These are phyloP conservation scores for Sebastes itinus DNA, from an alignment of 2,797 vertebrate genomes.

Conservation along the genomic window DNA sequence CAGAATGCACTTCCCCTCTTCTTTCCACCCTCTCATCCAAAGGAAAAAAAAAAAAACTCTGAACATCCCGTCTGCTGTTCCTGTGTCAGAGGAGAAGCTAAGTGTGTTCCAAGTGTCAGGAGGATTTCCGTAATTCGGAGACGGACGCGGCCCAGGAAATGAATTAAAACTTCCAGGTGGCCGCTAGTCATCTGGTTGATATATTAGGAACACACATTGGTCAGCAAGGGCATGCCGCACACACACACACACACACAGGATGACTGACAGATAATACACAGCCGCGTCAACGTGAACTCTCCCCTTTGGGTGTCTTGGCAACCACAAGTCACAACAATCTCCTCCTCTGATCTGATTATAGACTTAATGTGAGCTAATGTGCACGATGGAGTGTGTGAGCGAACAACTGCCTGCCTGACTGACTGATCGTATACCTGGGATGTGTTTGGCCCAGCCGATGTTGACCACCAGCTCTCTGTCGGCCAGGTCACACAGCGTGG, in stretches of 20 bases:
- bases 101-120: constrained; percentile 53
- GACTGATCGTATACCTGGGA: constrained; percentile 87
- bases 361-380: constrained; percentile 66
- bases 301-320: constrained; percentile 56
- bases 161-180: constrained; percentile 69
- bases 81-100: constrained; percentile 51
- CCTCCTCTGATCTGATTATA: constrained; percentile 67
- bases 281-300: constrained; percentile 14
- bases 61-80: constrained; percentile 43
- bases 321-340: constrained; percentile 62
- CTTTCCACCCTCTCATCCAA: constrained; percentile 45
- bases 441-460: constrained; percentile 99
- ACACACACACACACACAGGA: constrained; percentile 11
- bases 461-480: constrained; percentile 97
- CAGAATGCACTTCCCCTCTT: constrained; percentile 51
- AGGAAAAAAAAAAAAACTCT: background rate
- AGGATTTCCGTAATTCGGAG: constrained; percentile 59
- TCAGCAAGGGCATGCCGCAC: constrained; percentile 29
- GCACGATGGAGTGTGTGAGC: constrained; percentile 19
- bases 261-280: constrained; percentile 54
- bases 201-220: constrained; percentile 41
- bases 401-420: background rate
- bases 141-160: constrained; percentile 49
- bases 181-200: constrained; percentile 54
- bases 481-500: constrained; percentile 95